Evolutionary conservation across 2,888 invertebrate genomes (phyloP), one percentile per base, ranked within the genome.

Genomic region (Troides helena): DNA sequence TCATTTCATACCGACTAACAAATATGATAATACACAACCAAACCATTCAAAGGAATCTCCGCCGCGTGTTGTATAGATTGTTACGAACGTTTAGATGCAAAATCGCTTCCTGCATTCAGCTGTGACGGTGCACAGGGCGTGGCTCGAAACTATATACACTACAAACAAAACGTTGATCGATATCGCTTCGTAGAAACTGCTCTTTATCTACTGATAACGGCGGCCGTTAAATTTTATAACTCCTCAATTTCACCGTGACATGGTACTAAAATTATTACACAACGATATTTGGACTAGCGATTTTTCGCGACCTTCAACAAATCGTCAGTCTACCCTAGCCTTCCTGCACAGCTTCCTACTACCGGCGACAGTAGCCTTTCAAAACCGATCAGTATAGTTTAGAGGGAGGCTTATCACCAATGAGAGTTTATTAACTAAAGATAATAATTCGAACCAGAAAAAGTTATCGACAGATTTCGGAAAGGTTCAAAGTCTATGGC

Each of bases 151-250:
- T 57, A 30, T 30, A 10, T 68, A 30, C 50, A 23, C 17, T 50
- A 69, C 61, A 69, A 61, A 65, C 61, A 62, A 59, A 30, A 36
- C 23, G 21, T 57, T 21, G 65, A 69, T 69, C 53, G 61, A 58
- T 68, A 67, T 68, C 62, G 46, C 62, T 69, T 69, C 69, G 36
- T 30, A 21, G 69, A 69, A 68, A 18, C 57, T 2, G 46, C 43
- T 17, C 36, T 7, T 36, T 69, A 69, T 69, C 69, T 56, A 12
- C 30, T 36, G 69, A 69, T 69, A 69, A 69, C 14, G 12, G 12
- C 2, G 21, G 36, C 69, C 66, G 69, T 69, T 69, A 69, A 66
- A 66, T 62, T 66, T 66, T 62, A 65, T 69, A 56, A 7, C 60
- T 57, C n/a, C 23, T 39, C 30, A 21, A 65, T 57, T 43, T 25